Percentiles rank a stretch among this genome's conserved stretches.
These are phyloP conservation scores for Drosophila austrosaltans DNA, from an alignment of 2,888 invertebrate genomes.

Conservation along the genomic window DNA sequence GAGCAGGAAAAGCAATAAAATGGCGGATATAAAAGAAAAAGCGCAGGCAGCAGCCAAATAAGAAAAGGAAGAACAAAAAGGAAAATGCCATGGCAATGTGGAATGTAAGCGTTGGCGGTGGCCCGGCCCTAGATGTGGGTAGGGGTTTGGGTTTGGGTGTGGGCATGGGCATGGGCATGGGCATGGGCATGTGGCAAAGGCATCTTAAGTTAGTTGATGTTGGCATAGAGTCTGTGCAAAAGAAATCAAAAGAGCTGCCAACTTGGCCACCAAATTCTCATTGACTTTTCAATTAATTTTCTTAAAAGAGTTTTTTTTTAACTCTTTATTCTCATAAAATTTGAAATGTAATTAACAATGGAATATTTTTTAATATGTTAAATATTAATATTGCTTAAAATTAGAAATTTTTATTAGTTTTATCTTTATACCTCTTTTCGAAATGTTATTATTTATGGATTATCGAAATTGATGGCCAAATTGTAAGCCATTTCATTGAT, in stretches of 20 bases:
- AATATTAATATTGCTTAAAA: too few relatives aligned
- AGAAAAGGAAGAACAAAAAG: conserved; percentile 24
- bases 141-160: not conserved
- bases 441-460: too few relatives aligned
- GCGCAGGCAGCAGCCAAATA: conserved; percentile 20
- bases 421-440: too few relatives aligned
- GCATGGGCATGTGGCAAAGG: conserved; percentile 1
- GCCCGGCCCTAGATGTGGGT: not conserved
- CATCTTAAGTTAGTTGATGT: conserved; percentile 5
- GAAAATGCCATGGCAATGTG: conserved; percentile 26
- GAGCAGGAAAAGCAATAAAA: conserved; percentile 56
- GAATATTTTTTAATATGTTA: too few relatives aligned
- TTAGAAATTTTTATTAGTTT: too few relatives aligned
- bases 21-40: conserved; percentile 42
- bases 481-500: too few relatives aligned
- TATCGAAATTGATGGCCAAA: too few relatives aligned
- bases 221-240: not conserved
- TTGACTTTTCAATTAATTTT: conserved; percentile 1
- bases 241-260: not conserved
- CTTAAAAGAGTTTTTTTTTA: not conserved
- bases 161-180: not conserved
- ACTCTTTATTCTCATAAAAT: too few relatives aligned
- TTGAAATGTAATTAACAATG: too few relatives aligned
- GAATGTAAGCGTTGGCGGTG: conserved; percentile 14
- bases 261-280: not conserved